Evolutionary conservation across 2,797 vertebrate species (phyloP).

Genomic region (Lutjanus argentimaculatus): DNA sequence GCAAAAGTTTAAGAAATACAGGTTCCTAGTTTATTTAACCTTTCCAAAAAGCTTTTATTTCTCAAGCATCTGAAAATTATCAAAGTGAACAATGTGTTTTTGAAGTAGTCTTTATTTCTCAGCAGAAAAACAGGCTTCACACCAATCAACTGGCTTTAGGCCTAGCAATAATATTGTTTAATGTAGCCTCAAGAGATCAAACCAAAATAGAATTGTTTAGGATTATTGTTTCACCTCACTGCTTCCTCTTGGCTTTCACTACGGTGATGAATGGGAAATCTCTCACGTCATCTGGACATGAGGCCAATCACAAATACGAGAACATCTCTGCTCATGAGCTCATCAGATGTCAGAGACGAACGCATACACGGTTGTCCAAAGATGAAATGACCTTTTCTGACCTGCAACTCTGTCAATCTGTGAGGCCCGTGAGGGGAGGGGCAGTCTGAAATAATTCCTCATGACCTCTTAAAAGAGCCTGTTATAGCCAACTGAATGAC

Average conservation of each 20-base stretch:
- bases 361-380: background rate
- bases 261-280: conserved; percentile 34
- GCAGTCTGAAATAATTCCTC: conserved; percentile 11
- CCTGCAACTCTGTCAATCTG: conserved; percentile 16
- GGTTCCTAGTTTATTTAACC: background rate
- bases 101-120: background rate
- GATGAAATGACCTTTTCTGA: conserved; percentile 37
- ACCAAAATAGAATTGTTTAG: conserved; percentile 53
- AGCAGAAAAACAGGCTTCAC: conserved; percentile 14
- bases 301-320: conserved; percentile 28
- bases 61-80: background rate
- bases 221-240: conserved; percentile 38
- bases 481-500: background rate
- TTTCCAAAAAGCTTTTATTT: conserved; percentile 9
- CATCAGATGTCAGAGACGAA: background rate
- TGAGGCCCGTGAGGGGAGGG: background rate
- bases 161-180: conserved; percentile 37
- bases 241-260: conserved; percentile 16
- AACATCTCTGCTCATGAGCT: conserved; percentile 9
- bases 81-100: conserved; percentile 5
- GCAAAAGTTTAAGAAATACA: background rate
- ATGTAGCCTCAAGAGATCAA: conserved; percentile 30
- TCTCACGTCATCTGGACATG: conserved; percentile 29
- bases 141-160: background rate
- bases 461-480: conserved; percentile 8